Conservation (phyloP, 2,797 vertebrate genomes). For the Gephyroberyx darwinii region DNA sequence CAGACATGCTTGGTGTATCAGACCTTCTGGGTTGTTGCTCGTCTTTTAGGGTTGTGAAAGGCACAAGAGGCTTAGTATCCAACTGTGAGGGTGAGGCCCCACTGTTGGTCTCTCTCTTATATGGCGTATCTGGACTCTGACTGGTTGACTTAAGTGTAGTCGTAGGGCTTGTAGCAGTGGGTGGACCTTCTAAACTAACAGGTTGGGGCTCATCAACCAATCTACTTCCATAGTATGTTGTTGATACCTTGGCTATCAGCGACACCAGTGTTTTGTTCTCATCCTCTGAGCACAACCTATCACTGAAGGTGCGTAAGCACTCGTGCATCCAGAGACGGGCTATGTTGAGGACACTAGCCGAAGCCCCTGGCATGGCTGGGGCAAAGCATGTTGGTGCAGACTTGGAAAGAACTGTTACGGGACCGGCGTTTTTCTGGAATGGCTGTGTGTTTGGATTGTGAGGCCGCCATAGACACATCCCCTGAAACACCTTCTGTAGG, state of each 20-base stretch:
- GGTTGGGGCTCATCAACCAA: slow-evolving; percentile 13
- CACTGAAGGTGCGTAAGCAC: slow-evolving; percentile 85
- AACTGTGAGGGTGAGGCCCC: slow-evolving; percentile 1
- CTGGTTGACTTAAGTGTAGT: neutral
- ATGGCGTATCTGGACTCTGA: slow-evolving; percentile 1
- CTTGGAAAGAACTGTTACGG: slow-evolving; percentile 1
- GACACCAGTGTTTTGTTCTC: slow-evolving; percentile 72
- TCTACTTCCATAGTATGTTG: slow-evolving; percentile 68
- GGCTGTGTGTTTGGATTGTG: slow-evolving; percentile 18
- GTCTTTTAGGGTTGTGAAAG: neutral
- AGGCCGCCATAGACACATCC: slow-evolving; percentile 80
- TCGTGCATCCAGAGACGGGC: slow-evolving; percentile 89
- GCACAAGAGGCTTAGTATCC: neutral
- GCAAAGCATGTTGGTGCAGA: slow-evolving; percentile 8
- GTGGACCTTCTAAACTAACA: neutral
- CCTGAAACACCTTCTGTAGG: slow-evolving; percentile 83
- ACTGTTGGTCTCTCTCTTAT: slow-evolving; percentile 13
- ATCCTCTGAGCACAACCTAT: slow-evolving; percentile 76
- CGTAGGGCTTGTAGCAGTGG: neutral
- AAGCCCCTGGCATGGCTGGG: slow-evolving; percentile 27
- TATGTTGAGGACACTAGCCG: slow-evolving; percentile 64
- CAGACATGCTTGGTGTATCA: slow-evolving; percentile 18
- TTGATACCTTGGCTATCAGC: slow-evolving; percentile 76
- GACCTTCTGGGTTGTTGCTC: slow-evolving; percentile 7
- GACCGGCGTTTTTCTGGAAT: slow-evolving; percentile 9